phyloP scores from a whole-genome alignment of 35 echinoderm and acorn worm species.

The Lytechinus variegatus region DNA sequence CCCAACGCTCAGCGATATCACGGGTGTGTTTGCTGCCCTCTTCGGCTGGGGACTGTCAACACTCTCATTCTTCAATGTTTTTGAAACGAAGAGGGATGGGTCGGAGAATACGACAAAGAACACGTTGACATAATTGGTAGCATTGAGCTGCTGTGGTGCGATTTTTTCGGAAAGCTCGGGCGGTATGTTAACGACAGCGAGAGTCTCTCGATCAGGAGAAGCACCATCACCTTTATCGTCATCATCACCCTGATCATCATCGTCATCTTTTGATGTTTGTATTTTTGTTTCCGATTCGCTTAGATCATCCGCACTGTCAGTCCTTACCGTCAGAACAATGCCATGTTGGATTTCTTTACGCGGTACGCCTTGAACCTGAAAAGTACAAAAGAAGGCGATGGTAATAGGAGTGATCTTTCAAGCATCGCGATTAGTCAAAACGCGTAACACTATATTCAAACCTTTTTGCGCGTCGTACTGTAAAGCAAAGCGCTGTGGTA shows the following conservation, averaged over 20 bases:
- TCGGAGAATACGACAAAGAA: neutral
- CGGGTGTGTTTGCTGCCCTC: conserved; percentile 15
- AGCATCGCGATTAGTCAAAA: too few species aligned
- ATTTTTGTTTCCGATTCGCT: neutral
- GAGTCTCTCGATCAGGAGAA: neutral
- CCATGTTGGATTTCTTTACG: neutral
- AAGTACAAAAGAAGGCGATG: neutral
- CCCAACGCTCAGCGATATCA: conserved; percentile 29
- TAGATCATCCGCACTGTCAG: neutral
- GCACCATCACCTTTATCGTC: too few species aligned
- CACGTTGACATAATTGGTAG: neutral
- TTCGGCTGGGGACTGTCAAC: too few species aligned
- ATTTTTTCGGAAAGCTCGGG: neutral
- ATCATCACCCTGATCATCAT: too few species aligned
- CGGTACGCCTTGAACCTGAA: neutral
- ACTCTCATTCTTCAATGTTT: neutral
- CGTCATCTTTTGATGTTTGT: neutral
- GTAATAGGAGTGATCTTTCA: too few species aligned
- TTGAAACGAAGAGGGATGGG: conserved; percentile 5
- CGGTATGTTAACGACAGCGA: neutral
- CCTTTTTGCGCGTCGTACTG: too few species aligned
- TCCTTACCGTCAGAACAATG: neutral
- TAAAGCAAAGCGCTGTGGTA: too few species aligned
- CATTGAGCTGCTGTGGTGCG: neutral
- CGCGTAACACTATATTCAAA: too few species aligned